Base-by-base conservation (phyloP, 1,140 invertebrate genomes). In the Hetaerina americana region DNA sequence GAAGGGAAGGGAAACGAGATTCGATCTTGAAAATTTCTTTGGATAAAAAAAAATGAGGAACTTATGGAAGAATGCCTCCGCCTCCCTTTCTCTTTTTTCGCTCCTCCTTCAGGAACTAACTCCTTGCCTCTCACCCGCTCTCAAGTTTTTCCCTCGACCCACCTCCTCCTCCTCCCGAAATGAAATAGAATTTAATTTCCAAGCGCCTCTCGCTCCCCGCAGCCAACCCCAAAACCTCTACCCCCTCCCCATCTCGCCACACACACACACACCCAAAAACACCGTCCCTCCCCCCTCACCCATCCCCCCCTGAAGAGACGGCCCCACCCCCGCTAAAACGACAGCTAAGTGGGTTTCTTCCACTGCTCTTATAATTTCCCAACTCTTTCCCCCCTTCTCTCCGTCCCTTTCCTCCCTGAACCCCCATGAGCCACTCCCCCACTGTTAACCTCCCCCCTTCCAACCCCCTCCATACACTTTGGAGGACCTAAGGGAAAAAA, bases 131-230 rank as follows among this genome's bases (percentile, higher is more conserved):
- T 6, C 31, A 40, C 10, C 40, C 40, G 22, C 40, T 5, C 40
- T 57, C 22, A 5, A 10, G 40, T 57, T 57, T 57, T 57, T 5
- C 40, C 40, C 40, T 57, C 40, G 40, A 12, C 40, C 40, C 40
- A n/a, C n/a, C n/a, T n/a, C n/a, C n/a, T n/a, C n/a, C n/a, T n/a
- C n/a, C n/a, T n/a, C 40, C 40, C 40, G 10, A 57, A 57, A 57
- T 57, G 40, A 57, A 57, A 57, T 57, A 57, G 40, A 57, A 57
- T 57, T 57, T 57, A 57, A 57, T 57, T 57, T 57, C 40, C 40
- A 57, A 57, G 40, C 40, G 3, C 3, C n/a, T n/a, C n/a, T n/a
- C n/a, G n/a, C n/a, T n/a, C n/a, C n/a, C n/a, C n/a, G n/a, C n/a
- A n/a, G n/a, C n/a, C 40, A 40, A 18, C 18, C 31, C 18, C 31